Conservation (phyloP, 2,113 vertebrate species). For the Pangasianodon hypophthalmus region DNA sequence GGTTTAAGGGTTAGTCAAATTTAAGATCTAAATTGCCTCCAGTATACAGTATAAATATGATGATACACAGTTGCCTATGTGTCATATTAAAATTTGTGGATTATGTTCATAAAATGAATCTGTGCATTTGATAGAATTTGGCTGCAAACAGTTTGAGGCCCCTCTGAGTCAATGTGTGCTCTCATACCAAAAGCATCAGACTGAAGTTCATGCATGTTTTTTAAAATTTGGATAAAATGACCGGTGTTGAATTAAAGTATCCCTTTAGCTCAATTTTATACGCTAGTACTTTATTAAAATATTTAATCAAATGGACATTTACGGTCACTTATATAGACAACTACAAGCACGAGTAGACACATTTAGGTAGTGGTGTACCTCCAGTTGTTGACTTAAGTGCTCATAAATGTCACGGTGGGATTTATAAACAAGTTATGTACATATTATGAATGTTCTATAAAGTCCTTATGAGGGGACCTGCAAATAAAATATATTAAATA, state of each 20-base stretch:
- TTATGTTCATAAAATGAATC: neutral
- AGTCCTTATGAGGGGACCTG: neutral
- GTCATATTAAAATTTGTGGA: neutral
- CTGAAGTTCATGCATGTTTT: neutral
- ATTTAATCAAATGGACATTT: constrained; percentile 35
- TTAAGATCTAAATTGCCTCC: neutral
- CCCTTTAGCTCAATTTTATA: neutral
- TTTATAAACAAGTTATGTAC: constrained; percentile 21
- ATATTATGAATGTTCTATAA: constrained; percentile 11
- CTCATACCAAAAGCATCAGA: neutral
- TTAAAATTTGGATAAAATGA: neutral
- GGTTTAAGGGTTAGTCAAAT: neutral
- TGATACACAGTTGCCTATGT: neutral
- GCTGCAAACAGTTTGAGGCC: neutral
- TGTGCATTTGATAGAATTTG: neutral
- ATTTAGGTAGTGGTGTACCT: neutral
- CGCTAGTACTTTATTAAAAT: neutral
- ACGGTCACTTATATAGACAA: neutral
- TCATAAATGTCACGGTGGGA: constrained; percentile 22
- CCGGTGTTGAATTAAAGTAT: neutral
- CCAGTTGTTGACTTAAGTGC: constrained; percentile 23
- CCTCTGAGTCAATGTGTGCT: neutral
- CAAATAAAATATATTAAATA: constrained; percentile 4
- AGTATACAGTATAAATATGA: neutral
- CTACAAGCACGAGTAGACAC: neutral